Evolutionary conservation across 1,140 invertebrate species (phyloP), one percentile per base, ranked within the genome.

Genomic region (Papilio polytes): DNA sequence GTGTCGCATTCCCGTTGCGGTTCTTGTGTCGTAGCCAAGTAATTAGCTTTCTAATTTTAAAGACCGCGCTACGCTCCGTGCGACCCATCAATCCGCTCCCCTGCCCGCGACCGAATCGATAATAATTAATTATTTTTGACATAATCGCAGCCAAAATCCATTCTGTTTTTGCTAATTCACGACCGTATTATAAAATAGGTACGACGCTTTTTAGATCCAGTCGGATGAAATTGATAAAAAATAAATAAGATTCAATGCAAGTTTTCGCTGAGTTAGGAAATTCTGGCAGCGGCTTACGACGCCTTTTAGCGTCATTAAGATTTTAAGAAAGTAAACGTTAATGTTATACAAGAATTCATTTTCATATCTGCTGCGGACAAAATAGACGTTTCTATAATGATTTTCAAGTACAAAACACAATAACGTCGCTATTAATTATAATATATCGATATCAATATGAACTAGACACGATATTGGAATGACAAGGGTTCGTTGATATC

Each of bases 101-200:
- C 87, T 86, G 87, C 85, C 84, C 89, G 87, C 84, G 82, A 81
- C 81, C 84, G 89, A 94, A 95, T 95, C 95, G 95, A 95, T 95
- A 95, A 94, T 95, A 95, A 95, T 95, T 95, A 95, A 95, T 95
- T 95, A 95, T 95, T 95, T 95, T 95, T 95, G 95, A 95, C 95
- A 95, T 95, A 95, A 95, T 95, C 95, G 94, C 94, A 89, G 87
- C 94, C 88, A 89, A 95, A 95, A 95, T 95, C 94, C 94, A 95
- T 95, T 95, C 94, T 95, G 92, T 95, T 95, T 95, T 95, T 95
- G 94, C 95, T 95, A 95, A 95, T 95, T 95, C 95, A 95, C 90
- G 94, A 92, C 90, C 92, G 89, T 89, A 92, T 91, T 93, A 93
- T 94, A 92, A 91, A 93, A 94, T 89, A 88, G 87, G 87, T 89